Evolutionary conservation across 1,140 invertebrate genomes (phyloP), one percentile per base, ranked within the genome.

Genomic region (Lysiphlebus fabarum): DNA sequence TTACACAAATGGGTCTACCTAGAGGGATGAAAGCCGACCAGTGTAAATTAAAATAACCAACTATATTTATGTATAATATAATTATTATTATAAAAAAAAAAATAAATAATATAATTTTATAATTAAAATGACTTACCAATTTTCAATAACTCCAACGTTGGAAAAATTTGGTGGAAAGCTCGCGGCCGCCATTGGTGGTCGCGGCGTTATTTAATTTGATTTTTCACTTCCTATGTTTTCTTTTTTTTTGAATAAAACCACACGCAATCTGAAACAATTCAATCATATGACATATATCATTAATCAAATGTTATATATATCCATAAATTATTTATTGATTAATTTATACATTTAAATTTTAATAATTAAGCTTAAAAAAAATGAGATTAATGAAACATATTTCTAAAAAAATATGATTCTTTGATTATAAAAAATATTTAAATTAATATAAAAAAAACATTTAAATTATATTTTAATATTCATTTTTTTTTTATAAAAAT

Each of bases 141-240:
- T 78, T 65, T 78, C 77, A 58, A 78, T 70, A 58, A 78, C 70
- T 68, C 74, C 71, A 67, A 79, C 75, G 72, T 76, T 78, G 50
- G 70, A 68, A 64, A 79, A 79, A 68, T 73, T 76, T 54, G 74
- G 73, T 54, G 75, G 74, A 68, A 78, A 79, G 67, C 74, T 77
- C 69, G 75, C 74, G 71, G 74, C 71, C 69, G 77, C 75, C 77
- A 78, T 79, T 65, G 71, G 67, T 67, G 63, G 59, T 72, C 63
- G 68, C 70, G 68, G 69, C 65, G 70, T 64, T 70, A 62, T 65
- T 65, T 65, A 67, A 54, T 53, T 67, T 56, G 61, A 66, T 64
- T 54, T 65, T 65, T 71, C 67, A 67, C 65, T 74, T 69, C 69
- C 62, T 62, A 62, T 66, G 49, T 65, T n/a, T n/a, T n/a, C n/a